A percentile compares a stretch with the other conserved stretches of the same genome.
phyloP scores from a whole-genome alignment of 2,888 invertebrate genomes.

The Eupithecia tripunctaria region DNA sequence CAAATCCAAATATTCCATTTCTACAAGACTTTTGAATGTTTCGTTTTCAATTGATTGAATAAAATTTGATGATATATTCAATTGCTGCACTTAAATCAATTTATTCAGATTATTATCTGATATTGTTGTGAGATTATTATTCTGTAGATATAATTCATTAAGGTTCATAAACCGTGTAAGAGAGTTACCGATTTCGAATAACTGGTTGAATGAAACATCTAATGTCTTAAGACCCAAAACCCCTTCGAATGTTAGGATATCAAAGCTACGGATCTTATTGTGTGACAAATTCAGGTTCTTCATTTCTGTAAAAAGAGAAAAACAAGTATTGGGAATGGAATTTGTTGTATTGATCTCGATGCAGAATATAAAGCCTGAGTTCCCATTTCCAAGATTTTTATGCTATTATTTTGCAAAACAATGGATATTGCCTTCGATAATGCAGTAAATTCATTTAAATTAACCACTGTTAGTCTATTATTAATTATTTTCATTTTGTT shows the following conservation, averaged over 20 bases:
- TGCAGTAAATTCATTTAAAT: conserved; percentile 21
- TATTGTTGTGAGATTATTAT: conserved; percentile 25
- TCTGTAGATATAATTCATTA: conserved; percentile 27
- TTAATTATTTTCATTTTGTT: conserved; percentile 21
- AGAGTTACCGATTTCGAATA: conserved; percentile 29
- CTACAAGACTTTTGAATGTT: conserved; percentile 21
- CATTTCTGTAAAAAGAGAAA: conserved; percentile 24
- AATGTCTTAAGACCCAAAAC: conserved; percentile 21
- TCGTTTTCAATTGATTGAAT: conserved; percentile 28
- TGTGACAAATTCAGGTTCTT: conserved; percentile 32
- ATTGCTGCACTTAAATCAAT: conserved; percentile 6
- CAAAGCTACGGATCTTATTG: conserved; percentile 28
- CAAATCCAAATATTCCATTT: conserved; percentile 34
- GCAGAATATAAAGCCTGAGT: background rate
- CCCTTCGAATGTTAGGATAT: conserved; percentile 36
- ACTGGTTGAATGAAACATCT: conserved; percentile 30
- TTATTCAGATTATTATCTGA: conserved; percentile 24
- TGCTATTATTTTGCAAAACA: conserved; percentile 22
- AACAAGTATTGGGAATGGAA: conserved; percentile 27
- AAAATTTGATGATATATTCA: conserved; percentile 30
- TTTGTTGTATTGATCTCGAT: conserved; percentile 16
- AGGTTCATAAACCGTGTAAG: conserved; percentile 30
- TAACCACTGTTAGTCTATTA: conserved; percentile 18
- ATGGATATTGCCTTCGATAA: conserved; percentile 5
- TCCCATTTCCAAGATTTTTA: conserved; percentile 15